Base-by-base conservation (phyloP, 2,113 vertebrate genomes). In the Macroglossus sobrinus region DNA sequence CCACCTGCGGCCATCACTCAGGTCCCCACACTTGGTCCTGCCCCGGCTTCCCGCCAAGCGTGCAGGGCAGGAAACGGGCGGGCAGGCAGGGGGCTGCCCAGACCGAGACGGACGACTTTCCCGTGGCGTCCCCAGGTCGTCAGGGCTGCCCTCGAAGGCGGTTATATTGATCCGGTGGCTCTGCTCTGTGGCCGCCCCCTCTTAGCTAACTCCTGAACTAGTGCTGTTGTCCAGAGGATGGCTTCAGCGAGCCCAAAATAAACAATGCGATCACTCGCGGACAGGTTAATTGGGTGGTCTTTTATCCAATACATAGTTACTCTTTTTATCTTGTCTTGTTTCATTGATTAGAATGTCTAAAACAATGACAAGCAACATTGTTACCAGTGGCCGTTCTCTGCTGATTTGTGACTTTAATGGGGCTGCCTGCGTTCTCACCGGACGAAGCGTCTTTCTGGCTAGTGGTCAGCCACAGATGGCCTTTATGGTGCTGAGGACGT, bases 101-200 rank as follows among this genome's bases (percentile, higher is more conserved):
- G 53, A 88, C 76, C 55, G 47, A 90, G 50, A 80, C 64, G 66
- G 82, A 90, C 89, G 50, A 57, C 88, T 96, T 89, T 92, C 95
- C 55, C 92, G 93, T 80, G 64, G 78, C 75, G 86, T 89, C 87
- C 86, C 81, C 45, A 79, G 43, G 79, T 38, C 38, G 26, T 82
- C 22, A 78, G 53, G 72, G 35, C 35, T 86, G 72, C 75, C 94
- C 76, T 95, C 92, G 35, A 93, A 95, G 89, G 89, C 85, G 82
- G 68, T 69, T 50, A 93, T 6, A 93, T 6, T 80, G 96, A 89
- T 71, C 80, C n/a, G 0, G 93, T 43, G 63, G 57, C 4, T 74
- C 14, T 2, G 53, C 72, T 94, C 80, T 78, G 22, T 76, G 72
- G 59, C 40, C 84, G 76, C 19, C 14, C 75, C 72, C 28, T n/a